Evolutionary conservation across 2,797 vertebrate genomes (phyloP).

Genomic region (Uromys caudimaculatus): DNA sequence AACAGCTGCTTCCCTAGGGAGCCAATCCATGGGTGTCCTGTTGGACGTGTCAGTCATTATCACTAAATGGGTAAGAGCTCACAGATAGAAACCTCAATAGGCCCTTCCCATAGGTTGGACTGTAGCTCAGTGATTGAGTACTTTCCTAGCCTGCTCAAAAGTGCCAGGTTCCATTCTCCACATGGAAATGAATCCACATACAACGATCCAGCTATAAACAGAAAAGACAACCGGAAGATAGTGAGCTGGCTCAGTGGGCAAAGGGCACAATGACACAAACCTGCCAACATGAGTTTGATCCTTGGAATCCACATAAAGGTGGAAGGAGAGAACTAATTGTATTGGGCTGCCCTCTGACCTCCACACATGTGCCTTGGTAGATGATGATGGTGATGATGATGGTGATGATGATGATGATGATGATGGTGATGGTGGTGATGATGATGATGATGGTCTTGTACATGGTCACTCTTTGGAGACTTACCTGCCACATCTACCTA

Average conservation of each 20-base stretch:
- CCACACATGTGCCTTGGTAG: neutral
- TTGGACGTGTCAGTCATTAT: neutral
- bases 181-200: too few relatives aligned
- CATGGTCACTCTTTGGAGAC: accelerated
- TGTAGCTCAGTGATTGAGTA: neutral
- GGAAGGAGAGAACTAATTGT: neutral
- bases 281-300: neutral
- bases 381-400: neutral
- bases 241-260: neutral
- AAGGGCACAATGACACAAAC: neutral
- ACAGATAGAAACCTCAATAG: neutral
- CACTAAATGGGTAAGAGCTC: neutral
- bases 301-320: neutral
- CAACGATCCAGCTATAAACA: neutral
- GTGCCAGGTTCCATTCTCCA: neutral
- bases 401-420: too few relatives aligned
- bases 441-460: neutral
- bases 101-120: neutral
- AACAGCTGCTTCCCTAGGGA: neutral
- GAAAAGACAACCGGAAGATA: neutral
- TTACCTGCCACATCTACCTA: neutral
- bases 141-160: neutral
- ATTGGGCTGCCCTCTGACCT: neutral
- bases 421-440: neutral
- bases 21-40: neutral